Conservation (phyloP, 1,140 invertebrate species). For the Bombus waltoni region DNA sequence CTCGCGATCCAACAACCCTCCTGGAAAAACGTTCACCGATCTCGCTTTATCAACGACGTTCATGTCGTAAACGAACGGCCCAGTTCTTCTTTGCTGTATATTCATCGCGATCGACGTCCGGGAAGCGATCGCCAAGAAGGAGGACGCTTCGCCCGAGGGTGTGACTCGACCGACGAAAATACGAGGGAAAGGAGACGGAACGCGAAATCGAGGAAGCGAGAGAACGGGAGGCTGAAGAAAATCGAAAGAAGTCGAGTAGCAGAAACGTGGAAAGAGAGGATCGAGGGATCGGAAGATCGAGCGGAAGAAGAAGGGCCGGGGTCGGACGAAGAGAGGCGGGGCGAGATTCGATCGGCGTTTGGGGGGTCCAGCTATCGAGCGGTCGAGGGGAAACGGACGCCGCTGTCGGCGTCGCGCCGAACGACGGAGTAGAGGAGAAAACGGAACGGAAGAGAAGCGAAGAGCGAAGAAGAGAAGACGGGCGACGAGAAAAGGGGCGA, state of each 20-base stretch:
- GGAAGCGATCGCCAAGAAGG: neutral
- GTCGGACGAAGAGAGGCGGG: slow-evolving; percentile 68
- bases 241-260: neutral
- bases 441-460: slow-evolving; percentile 13
- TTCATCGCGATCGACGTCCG: neutral
- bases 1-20: neutral
- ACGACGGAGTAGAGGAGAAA: neutral
- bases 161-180: neutral
- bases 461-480: slow-evolving; percentile 6
- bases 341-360: slow-evolving; percentile 75
- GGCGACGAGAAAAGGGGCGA: neutral
- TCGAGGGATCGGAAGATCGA: neutral
- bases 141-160: neutral
- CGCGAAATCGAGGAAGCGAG: neutral
- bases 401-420: neutral
- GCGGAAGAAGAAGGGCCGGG: slow-evolving; percentile 56
- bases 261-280: neutral
- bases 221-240: neutral
- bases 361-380: slow-evolving; percentile 62
- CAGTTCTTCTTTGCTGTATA: neutral
- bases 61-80: neutral
- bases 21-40: slow-evolving; percentile 1
- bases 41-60: neutral
- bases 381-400: slow-evolving; percentile 34
- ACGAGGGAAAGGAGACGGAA: no score